phyloP scores from a whole-genome alignment of 1,140 invertebrate species.

The Eriocheir sinensis region DNA sequence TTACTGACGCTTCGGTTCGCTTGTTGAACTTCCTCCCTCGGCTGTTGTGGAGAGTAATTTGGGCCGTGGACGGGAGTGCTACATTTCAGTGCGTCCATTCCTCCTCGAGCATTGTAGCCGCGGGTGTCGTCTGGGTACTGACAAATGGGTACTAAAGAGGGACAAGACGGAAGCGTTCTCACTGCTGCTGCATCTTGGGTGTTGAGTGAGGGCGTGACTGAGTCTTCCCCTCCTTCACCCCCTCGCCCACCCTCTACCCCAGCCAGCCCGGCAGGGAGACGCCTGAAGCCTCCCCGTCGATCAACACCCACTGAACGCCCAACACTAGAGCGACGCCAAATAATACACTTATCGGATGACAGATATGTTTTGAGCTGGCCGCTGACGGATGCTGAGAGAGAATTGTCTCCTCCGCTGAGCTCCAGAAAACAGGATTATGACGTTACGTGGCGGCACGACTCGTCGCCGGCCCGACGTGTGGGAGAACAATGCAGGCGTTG shows the following conservation, averaged over 20 bases:
- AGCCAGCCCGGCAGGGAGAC: background rate
- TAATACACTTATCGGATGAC: background rate
- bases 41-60: background rate
- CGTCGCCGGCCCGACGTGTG: background rate
- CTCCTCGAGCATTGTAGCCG: background rate
- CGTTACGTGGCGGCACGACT: background rate
- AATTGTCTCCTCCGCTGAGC: background rate
- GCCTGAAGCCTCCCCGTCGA: background rate
- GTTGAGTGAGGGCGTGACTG: background rate
- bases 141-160: background rate
- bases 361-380: background rate
- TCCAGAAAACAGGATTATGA: background rate
- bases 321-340: background rate
- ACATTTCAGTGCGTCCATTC: background rate
- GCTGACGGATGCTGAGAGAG: background rate
- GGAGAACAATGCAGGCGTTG: conserved; percentile 12
- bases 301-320: background rate
- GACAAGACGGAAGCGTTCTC: background rate
- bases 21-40: background rate
- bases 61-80: background rate
- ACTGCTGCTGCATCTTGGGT: background rate
- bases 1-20: background rate
- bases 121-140: background rate
- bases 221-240: background rate
- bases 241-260: background rate